Base-by-base conservation (phyloP, 2,797 vertebrate genomes). In the Cossypha polioptera region DNA sequence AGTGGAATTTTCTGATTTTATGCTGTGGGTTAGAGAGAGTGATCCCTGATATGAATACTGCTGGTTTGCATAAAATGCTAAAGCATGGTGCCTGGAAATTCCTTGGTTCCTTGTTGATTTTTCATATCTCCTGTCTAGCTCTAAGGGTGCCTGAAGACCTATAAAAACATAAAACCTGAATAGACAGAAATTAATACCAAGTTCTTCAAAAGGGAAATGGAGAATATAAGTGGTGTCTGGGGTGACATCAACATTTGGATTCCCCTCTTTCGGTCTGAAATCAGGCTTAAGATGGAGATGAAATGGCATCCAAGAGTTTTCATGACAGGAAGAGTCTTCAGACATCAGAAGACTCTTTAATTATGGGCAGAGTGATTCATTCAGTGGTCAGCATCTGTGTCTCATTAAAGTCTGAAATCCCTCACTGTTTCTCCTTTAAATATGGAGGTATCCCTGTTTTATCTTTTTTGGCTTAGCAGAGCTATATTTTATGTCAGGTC, bases 281-380 rank as follows among this genome's bases (percentile, higher is more conserved):
- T 96, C 96, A 84, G 90, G 88, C 94, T 97, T 89, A 92, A 69
- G 82, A 93, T 91, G 88, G 97, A 97, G 97, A 98, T 97, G 97
- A 98, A 98, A 98, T 98, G 97, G 98, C 96, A 97, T 98, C 97
- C 97, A 96, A 97, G 97, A 86, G 97, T 98, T 97, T 98, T 97
- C 98, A 98, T 98, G 97, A 98, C 98, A 98, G 98, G 98, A 98
- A 97, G 97, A 98, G 97, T 92, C 96, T 98, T 98, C 98, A 98
- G 98, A 98, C 98, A 98, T 98, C 98, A 98, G 98, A 98, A 96
- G 98, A 97, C 96, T 97, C 92, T 97, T 93, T 96, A 95, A 97
- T 98, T 96, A 96, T 90, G 94, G 98, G 96, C 97, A 95, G 97
- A 97, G 97, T 98, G 97, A 98, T 98, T 98, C 98, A 98, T 98